Evolutionary conservation across 92 coral and sea anemone genomes (phyloP).

Genomic region (Umimayanthus chanpuru): DNA sequence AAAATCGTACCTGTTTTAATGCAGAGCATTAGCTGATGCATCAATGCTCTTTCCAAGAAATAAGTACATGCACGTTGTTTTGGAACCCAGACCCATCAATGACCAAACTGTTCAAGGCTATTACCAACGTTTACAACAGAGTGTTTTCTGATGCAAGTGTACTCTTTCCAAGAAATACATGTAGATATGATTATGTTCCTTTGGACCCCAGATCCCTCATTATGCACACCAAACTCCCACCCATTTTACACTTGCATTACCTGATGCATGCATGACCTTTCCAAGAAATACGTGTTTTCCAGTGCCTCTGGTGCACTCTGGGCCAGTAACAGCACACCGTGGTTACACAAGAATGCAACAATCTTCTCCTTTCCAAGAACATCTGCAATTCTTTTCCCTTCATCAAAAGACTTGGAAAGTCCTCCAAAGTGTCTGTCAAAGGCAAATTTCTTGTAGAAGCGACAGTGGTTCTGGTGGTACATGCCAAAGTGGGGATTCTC

Average conservation of each 20-base stretch:
- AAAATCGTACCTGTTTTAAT: no score
- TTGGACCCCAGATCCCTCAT: neutral
- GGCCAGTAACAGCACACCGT: slow-evolving; percentile 22
- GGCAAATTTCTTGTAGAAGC: slow-evolving; percentile 19
- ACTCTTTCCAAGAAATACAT: neutral
- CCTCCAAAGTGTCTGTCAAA: slow-evolving; percentile 40
- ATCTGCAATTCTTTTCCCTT: slow-evolving; percentile 31
- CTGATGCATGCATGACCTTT: slow-evolving; percentile 47
- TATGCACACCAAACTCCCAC: no score
- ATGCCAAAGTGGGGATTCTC: slow-evolving; percentile 42
- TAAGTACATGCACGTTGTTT: no score
- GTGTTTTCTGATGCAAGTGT: neutral
- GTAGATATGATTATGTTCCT: neutral
- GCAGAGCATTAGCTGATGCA: no score
- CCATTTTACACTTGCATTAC: neutral
- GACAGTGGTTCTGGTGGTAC: slow-evolving; percentile 46
- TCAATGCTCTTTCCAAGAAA: no score
- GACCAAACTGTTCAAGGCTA: no score
- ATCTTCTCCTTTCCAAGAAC: slow-evolving; percentile 28
- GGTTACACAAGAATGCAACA: slow-evolving; percentile 29
- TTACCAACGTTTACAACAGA: neutral
- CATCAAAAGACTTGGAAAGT: slow-evolving; percentile 40
- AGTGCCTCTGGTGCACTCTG: slow-evolving; percentile 16
- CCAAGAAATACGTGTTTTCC: slow-evolving; percentile 39
- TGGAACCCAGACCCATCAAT: no score